phyloP scores from a whole-genome alignment of 2,888 invertebrate species.

The Meliscaeva auricollis region DNA sequence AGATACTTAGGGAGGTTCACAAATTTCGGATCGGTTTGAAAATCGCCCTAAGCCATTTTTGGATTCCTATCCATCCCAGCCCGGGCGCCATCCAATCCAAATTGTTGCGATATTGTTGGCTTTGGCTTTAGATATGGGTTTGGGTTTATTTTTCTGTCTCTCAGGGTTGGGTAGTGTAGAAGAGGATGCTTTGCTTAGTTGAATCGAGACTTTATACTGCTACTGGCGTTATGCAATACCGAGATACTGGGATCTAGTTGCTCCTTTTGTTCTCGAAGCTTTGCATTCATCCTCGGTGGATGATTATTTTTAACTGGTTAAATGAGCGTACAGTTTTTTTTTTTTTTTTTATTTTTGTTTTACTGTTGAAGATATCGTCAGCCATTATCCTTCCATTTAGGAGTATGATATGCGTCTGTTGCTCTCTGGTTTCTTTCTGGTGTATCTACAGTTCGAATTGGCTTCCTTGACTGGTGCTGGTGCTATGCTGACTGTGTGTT shows the following conservation, averaged over 20 bases:
- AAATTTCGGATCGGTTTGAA: slow-evolving; percentile 74
- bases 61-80: slow-evolving; percentile 67
- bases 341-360: slow-evolving; percentile 3
- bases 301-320: slow-evolving; percentile 76
- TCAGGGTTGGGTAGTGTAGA: slow-evolving; percentile 37
- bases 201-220: slow-evolving; percentile 16
- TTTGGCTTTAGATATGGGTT: not conserved
- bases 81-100: slow-evolving; percentile 58
- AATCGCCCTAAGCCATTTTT: slow-evolving; percentile 74
- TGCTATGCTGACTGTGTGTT: no score
- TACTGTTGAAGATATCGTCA: slow-evolving; percentile 58
- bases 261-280: slow-evolving; percentile 55
- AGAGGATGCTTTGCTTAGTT: slow-evolving; percentile 59
- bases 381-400: slow-evolving; percentile 64
- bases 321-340: slow-evolving; percentile 70
- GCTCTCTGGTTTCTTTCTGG: slow-evolving; percentile 30
- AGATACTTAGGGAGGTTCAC: slow-evolving; percentile 63
- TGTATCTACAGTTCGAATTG: slow-evolving; percentile 10
- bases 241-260: slow-evolving; percentile 67
- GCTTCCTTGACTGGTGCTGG: slow-evolving; percentile 21
- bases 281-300: slow-evolving; percentile 35
- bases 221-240: slow-evolving; percentile 63
- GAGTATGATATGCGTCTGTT: slow-evolving; percentile 50
- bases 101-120: slow-evolving; percentile 52
- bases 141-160: not conserved